Evolutionary conservation across 2,113 vertebrate genomes (phyloP), one percentile per base, ranked within the genome.

Genomic region (Anguilla rostrata): DNA sequence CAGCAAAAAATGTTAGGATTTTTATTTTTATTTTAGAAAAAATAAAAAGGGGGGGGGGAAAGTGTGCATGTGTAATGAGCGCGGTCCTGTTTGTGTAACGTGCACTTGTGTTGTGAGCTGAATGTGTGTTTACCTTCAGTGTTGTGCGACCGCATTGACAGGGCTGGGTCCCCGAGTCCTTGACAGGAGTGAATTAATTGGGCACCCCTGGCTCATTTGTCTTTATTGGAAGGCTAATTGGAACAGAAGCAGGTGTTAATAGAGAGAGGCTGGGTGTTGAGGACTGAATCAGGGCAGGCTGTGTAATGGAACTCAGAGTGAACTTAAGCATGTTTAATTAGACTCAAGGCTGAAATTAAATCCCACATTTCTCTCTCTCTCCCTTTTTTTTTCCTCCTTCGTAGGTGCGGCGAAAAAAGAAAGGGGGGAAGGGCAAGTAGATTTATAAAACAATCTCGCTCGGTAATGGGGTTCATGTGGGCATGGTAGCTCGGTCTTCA

Each of bases 181-280:
- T 95, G 95, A 95, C 93, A 92, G 94, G 94, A 87, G 89, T 94
- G 95, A 96, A 95, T 91, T 93, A 95, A 93, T 92, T 88, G 93
- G 88, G 91, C n/a, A 90, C 90, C 90, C 94, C 93, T 91, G 91
- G 91, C 92, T 93, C 96, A 93, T 96, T 96, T 96, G 94, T 96
- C 94, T 95, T 95, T 95, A 95, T 94, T 91, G 94, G 40, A 85
- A 92, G 91, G 92, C 94, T 95, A 91, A 96, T 95, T 93, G 92
- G 93, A 95, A 95, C 92, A 95, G 94, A 94, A 95, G 94, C 95
- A 92, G 91, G 92, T 92, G 92, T 95, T 95, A 92, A 92, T 92
- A 95, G 94, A 94, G 95, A 94, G 92, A 90, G 89, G 90, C 90
- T 86, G 89, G 66, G 85, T 81, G 88, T 84, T 83, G 15, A 57